Conservation (phyloP, 2,888 invertebrate species). For the Trissoscelio sp. region DNA sequence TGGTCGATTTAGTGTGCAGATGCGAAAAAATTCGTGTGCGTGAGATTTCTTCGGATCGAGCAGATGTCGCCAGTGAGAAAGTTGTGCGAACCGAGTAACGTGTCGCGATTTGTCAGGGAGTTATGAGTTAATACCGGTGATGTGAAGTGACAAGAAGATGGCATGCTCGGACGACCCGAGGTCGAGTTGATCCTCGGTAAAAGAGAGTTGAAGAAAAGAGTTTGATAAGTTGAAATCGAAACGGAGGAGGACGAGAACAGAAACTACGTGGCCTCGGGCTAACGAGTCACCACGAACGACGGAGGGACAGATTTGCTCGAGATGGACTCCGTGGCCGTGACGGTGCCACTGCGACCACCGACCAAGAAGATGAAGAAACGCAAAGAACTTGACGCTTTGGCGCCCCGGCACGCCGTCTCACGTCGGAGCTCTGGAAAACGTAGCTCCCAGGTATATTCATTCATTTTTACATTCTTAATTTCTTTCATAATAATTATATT, state of each 20-base stretch:
- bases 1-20: conserved; percentile 19
- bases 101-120: conserved; percentile 27
- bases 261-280: conserved; percentile 30
- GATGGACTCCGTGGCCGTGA: conserved; percentile 87
- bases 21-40: neutral
- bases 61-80: conserved; percentile 45
- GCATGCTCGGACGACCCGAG: conserved; percentile 34
- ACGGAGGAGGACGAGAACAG: neutral
- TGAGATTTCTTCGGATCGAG: neutral
- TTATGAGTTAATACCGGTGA: conserved; percentile 50
- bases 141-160: conserved; percentile 63
- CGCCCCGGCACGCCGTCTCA: conserved; percentile 84
- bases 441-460: conserved; percentile 80
- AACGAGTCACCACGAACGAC: conserved; percentile 52
- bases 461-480: too few relatives aligned
- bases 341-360: conserved; percentile 85
- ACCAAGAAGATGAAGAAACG: conserved; percentile 91
- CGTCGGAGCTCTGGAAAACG: conserved; percentile 81
- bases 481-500: too few relatives aligned
- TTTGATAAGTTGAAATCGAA: conserved; percentile 15
- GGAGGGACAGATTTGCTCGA: conserved; percentile 71
- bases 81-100: neutral
- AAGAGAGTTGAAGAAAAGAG: neutral
- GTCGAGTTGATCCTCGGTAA: conserved; percentile 54
- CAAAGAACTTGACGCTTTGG: conserved; percentile 90